These are phyloP conservation scores for Panulirus ornatus DNA, from an alignment of 1,140 invertebrate species.

Conservation along the genomic window DNA sequence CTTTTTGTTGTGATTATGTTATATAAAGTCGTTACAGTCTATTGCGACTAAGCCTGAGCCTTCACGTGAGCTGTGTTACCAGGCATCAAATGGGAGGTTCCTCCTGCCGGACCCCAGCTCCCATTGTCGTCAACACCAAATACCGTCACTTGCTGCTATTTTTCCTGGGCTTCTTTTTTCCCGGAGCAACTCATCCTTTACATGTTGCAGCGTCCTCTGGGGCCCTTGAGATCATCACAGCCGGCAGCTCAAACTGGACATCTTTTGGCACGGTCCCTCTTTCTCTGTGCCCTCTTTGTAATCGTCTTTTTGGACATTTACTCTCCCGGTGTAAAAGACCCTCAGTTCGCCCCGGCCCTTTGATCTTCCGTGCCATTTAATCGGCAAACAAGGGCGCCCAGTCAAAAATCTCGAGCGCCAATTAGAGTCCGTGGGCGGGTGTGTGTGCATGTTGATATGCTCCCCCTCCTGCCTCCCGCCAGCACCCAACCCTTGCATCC, in stretches of 20 bases:
- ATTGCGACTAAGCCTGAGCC: no score
- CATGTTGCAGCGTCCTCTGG: no score
- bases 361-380: slow-evolving; percentile 32
- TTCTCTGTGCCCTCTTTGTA: not conserved
- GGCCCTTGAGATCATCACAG: no score
- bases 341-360: slow-evolving; percentile 6
- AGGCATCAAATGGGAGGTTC: no score
- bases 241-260: not conserved
- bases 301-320: slow-evolving; percentile 2
- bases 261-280: not conserved
- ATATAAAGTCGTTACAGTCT: no score
- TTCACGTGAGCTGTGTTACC: no score
- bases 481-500: not conserved
- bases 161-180: no score
- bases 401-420: slow-evolving; percentile 23
- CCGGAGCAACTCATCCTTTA: no score
- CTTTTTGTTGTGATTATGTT: no score
- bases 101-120: no score
- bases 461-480: not conserved
- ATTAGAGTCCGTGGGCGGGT: slow-evolving; percentile 10
- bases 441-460: slow-evolving; percentile 10
- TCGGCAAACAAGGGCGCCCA: slow-evolving; percentile 24
- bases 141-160: no score
- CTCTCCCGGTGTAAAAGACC: slow-evolving; percentile 4
- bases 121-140: no score